Evolutionary conservation across 2,113 vertebrate genomes (phyloP).

Genomic region (Sinocyclocheilus maitianheensis): DNA sequence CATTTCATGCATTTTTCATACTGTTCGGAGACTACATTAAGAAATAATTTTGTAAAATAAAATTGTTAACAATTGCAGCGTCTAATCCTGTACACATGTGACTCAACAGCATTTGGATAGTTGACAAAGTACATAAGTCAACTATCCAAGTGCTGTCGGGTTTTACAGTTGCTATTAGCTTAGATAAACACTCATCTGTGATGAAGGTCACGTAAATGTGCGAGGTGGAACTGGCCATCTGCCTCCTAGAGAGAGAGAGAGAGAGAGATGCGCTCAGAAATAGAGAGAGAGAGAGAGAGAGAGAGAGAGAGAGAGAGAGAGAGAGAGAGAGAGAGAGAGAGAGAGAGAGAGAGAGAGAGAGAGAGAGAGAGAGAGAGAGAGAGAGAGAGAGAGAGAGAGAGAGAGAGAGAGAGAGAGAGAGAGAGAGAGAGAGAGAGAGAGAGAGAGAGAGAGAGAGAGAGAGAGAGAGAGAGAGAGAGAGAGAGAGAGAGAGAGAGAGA

Average conservation of each 20-base stretch:
- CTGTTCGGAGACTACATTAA: background rate
- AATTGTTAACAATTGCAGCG: background rate
- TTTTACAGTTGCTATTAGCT: slow-evolving; percentile 4
- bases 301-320: too few species aligned
- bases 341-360: too few species aligned
- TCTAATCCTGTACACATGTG: too few species aligned
- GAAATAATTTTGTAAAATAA: background rate
- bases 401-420: too few species aligned
- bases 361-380: too few species aligned
- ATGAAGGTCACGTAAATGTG: slow-evolving; percentile 21
- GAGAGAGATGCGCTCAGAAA: too few species aligned
- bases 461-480: too few species aligned
- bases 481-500: too few species aligned
- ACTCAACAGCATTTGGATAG: background rate
- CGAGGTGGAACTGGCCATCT: slow-evolving; percentile 19
- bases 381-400: too few species aligned
- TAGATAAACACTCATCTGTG: slow-evolving; percentile 20
- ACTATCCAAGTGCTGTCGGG: background rate
- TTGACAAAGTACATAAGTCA: background rate
- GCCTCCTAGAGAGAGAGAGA: background rate
- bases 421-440: too few species aligned
- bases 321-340: too few species aligned
- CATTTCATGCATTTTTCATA: background rate
- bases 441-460: too few species aligned
- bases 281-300: background rate